Evolutionary conservation across 2,888 invertebrate genomes (phyloP).

Genomic region (Drosophila pseudotalamancana): DNA sequence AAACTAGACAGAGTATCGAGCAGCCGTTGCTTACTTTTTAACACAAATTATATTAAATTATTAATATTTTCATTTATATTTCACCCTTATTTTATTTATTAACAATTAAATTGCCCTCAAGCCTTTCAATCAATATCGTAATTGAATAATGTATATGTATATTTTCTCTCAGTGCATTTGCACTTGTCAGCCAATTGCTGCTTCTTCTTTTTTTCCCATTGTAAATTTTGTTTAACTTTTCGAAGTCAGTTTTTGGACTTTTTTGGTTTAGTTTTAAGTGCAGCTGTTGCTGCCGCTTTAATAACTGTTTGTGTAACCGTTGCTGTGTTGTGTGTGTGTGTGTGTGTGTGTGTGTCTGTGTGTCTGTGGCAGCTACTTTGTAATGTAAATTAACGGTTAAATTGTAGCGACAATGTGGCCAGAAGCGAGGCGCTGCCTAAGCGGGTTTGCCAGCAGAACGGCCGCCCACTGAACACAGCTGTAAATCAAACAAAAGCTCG

Average conservation of each 20-base stretch:
- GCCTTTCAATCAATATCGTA: background rate
- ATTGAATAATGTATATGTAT: background rate
- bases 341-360: background rate
- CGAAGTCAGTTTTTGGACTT: background rate
- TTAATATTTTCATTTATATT: too few relatives aligned
- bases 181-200: background rate
- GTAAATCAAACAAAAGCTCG: conserved; percentile 52
- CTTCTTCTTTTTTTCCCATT: background rate
- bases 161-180: conserved; percentile 1
- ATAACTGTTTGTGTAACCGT: background rate
- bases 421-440: conserved; percentile 25
- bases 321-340: background rate
- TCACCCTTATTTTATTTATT: too few relatives aligned
- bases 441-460: conserved; percentile 2
- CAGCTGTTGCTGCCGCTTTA: conserved; percentile 2
- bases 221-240: background rate
- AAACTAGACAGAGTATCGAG: too few relatives aligned
- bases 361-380: conserved; percentile 61
- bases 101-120: too few relatives aligned
- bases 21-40: too few relatives aligned
- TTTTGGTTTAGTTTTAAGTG: background rate
- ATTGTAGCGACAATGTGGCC: conserved; percentile 53
- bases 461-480: conserved; percentile 28
- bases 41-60: too few relatives aligned
- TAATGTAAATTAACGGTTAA: conserved; percentile 76